These are phyloP conservation scores for Pseudolycoriella hygida DNA, from an alignment of 2,888 invertebrate genomes.

Conservation along the genomic window DNA sequence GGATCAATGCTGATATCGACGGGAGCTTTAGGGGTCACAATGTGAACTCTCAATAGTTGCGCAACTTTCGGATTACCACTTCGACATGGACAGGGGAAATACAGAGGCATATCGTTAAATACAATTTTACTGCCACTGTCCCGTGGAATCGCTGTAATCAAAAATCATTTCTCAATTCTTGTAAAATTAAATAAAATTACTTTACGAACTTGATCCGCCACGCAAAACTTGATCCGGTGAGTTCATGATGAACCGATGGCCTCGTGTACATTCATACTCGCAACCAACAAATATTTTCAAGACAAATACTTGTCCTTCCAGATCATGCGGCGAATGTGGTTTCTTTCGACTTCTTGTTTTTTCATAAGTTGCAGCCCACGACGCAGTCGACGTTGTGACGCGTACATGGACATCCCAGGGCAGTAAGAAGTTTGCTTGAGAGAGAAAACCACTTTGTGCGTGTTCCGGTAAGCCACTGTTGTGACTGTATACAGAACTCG, in stretches of 20 bases:
- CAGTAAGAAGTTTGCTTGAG: conserved; percentile 74
- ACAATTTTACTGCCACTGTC: conserved; percentile 76
- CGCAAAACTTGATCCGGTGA: conserved; percentile 68
- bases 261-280: conserved; percentile 94
- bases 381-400: conserved; percentile 18
- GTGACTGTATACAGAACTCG: conserved; percentile 80
- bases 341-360: conserved; percentile 24
- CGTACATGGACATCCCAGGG: conserved; percentile 80
- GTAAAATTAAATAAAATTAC: background rate
- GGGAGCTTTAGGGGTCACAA: conserved; percentile 80
- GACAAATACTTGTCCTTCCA: conserved; percentile 31
- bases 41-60: conserved; percentile 70
- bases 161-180: background rate
- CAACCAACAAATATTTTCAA: conserved; percentile 89
- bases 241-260: conserved; percentile 89
- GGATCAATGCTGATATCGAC: conserved; percentile 78
- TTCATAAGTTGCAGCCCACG: conserved; percentile 18
- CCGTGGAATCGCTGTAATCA: conserved; percentile 40
- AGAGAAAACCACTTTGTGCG: conserved; percentile 74
- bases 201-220: conserved; percentile 38
- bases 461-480: conserved; percentile 67
- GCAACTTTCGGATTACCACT: conserved; percentile 42
- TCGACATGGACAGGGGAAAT: conserved; percentile 68
- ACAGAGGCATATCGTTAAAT: conserved; percentile 74
- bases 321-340: conserved; percentile 3